A percentile compares a stretch with the other conserved stretches of the same genome.
These are phyloP conservation scores for Theretra japonica DNA, from an alignment of 2,888 invertebrate genomes.

Conservation along the genomic window DNA sequence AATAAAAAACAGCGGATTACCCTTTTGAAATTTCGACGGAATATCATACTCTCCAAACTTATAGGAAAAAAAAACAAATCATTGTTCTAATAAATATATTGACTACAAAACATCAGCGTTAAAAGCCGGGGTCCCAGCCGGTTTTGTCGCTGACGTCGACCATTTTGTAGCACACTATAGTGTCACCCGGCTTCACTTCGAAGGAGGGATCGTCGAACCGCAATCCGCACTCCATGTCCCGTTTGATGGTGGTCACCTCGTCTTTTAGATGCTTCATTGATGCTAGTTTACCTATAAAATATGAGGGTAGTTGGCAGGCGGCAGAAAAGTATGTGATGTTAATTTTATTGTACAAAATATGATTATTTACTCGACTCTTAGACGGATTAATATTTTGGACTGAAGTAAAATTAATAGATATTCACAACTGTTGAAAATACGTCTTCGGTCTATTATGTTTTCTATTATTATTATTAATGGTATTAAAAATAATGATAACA, in stretches of 20 bases:
- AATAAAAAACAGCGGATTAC: too few species aligned
- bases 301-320: neutral
- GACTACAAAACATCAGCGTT: conserved; percentile 47
- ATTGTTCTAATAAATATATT: conserved; percentile 34
- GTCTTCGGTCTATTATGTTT: too few species aligned
- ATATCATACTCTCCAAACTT: neutral
- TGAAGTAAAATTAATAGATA: too few species aligned
- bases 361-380: neutral
- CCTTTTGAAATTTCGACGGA: too few species aligned
- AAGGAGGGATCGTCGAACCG: conserved; percentile 87
- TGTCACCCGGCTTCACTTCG: conserved; percentile 90
- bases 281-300: conserved; percentile 85
- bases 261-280: conserved; percentile 96
- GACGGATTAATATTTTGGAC: too few species aligned
- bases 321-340: neutral
- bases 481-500: too few species aligned
- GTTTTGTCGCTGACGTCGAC: conserved; percentile 87
- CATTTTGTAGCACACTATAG: conserved; percentile 89
- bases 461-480: too few species aligned
- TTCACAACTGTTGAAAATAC: too few species aligned
- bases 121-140: conserved; percentile 95
- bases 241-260: conserved; percentile 93
- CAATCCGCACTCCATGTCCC: conserved; percentile 95
- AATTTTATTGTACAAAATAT: neutral
- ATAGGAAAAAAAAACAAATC: conserved; percentile 31